Conservation (phyloP, 2,797 vertebrate genomes). For the Fistularia commersonii region DNA sequence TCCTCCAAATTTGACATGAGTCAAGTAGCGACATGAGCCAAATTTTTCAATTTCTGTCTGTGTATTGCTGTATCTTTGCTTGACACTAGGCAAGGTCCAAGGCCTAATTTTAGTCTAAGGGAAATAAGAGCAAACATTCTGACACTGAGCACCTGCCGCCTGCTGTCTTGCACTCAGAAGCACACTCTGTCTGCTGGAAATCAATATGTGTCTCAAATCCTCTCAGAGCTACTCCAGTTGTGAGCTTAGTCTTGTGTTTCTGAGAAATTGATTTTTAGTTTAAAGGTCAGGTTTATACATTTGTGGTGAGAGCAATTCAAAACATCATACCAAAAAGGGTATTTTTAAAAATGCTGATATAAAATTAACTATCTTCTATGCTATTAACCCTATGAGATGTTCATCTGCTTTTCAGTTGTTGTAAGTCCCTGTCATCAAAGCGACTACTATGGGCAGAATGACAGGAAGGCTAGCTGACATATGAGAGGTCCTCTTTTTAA, state of each 20-base stretch:
- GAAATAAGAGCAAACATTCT: conserved; percentile 59
- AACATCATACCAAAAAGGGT: not conserved
- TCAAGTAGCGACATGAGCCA: not conserved
- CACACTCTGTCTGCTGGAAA: conserved; percentile 52
- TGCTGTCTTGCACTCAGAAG: conserved; percentile 47
- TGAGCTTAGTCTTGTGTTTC: conserved; percentile 27
- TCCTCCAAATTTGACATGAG: not conserved
- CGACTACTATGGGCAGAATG: conserved; percentile 31
- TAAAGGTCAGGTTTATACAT: conserved; percentile 1
- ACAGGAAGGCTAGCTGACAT: conserved; percentile 48
- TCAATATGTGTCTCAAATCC: conserved; percentile 44
- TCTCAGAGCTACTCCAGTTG: conserved; percentile 27
- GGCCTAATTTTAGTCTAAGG: conserved; percentile 72
- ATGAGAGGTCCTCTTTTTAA: conserved; percentile 64
- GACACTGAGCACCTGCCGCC: conserved; percentile 68
- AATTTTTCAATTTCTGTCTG: conserved; percentile 25
- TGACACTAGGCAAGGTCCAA: conserved; percentile 49
- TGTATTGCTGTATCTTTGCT: conserved; percentile 26
- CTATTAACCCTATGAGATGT: not conserved
- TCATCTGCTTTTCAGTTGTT: conserved; percentile 12
- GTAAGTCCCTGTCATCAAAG: conserved; percentile 32
- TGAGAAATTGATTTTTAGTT: not conserved
- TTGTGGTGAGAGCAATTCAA: conserved; percentile 4
- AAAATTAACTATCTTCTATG: not conserved
- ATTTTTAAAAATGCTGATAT: not conserved